phyloP scores from a whole-genome alignment of 30 jellyfish, hydroid and myxozoan species.

The Euphysa ruthae region DNA sequence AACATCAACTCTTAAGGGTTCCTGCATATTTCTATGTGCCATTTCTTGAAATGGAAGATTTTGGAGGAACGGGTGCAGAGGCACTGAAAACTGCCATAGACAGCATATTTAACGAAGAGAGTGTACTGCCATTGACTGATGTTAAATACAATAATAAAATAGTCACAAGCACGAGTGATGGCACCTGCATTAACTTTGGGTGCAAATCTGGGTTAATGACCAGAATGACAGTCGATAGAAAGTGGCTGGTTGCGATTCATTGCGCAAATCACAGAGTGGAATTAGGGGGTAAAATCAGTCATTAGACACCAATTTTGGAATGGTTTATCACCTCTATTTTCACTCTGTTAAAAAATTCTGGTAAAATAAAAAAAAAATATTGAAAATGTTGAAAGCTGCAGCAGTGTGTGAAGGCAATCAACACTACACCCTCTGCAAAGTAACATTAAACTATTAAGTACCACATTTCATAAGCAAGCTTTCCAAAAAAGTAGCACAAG shows the following conservation, averaged over 20 bases:
- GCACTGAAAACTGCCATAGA: conserved; percentile 11
- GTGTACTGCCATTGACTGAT: background rate
- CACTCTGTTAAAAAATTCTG: conserved; percentile 45
- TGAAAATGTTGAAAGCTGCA: conserved; percentile 33
- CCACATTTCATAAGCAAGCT: no score
- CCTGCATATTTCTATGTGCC: conserved; percentile 14
- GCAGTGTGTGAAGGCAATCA: conserved; percentile 26
- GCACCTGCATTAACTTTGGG: conserved; percentile 64
- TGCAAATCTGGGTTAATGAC: conserved; percentile 42
- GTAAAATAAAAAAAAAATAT: conserved; percentile 29
- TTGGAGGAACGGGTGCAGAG: conserved; percentile 9
- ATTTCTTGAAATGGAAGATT: conserved; percentile 5
- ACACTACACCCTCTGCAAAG: conserved; percentile 18
- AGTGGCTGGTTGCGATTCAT: conserved; percentile 56
- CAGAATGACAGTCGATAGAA: conserved; percentile 20
- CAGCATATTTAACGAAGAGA: background rate
- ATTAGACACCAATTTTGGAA: conserved; percentile 21
- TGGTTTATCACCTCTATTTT: conserved; percentile 34
- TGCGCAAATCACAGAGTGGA: conserved; percentile 60
- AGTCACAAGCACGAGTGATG: conserved; percentile 52
- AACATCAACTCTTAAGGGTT: background rate
- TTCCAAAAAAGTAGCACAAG: no score
- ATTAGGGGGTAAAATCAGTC: conserved; percentile 58
- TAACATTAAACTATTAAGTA: no score
- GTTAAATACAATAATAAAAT: conserved; percentile 30